These are phyloP conservation scores for Hyperoplus immaculatus DNA, from an alignment of 2,797 vertebrate genomes.

Conservation along the genomic window DNA sequence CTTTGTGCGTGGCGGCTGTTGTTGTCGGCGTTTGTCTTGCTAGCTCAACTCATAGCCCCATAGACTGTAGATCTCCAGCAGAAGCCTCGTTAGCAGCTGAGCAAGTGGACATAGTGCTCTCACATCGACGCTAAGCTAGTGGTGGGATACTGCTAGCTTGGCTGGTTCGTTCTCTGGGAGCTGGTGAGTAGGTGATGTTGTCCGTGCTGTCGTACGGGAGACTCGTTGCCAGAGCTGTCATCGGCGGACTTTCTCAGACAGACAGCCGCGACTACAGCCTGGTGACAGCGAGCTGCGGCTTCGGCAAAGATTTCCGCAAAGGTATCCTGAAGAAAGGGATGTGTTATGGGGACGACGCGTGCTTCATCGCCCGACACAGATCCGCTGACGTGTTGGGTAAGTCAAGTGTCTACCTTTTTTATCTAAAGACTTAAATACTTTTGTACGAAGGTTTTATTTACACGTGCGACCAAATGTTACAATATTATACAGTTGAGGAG, in stretches of 20 bases:
- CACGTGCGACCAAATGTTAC: background rate
- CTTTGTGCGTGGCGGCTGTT: constrained; percentile 48
- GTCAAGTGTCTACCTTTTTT: constrained; percentile 40
- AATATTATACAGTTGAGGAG: background rate
- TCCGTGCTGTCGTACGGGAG: constrained; percentile 94
- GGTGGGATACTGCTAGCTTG: constrained; percentile 73
- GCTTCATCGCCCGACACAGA: constrained; percentile 94
- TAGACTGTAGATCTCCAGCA: background rate
- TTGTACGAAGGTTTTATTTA: too few relatives aligned
- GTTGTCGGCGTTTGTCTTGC: constrained; percentile 15
- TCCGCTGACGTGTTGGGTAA: constrained; percentile 95
- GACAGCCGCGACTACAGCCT: constrained; percentile 97
- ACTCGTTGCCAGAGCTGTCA: constrained; percentile 96
- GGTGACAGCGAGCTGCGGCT: constrained; percentile 97
- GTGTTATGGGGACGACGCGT: constrained; percentile 98
- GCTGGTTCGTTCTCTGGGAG: constrained; percentile 76
- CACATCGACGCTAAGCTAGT: constrained; percentile 59
- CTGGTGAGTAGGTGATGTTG: constrained; percentile 89
- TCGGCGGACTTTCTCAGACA: constrained; percentile 97
- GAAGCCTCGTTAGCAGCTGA: constrained; percentile 15
- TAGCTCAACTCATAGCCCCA: background rate
- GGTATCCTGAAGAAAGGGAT: constrained; percentile 97
- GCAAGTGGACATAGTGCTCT: constrained; percentile 39
- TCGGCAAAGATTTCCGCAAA: constrained; percentile 97
- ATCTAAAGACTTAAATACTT: too few relatives aligned